Evolutionary conservation across 2,888 invertebrate genomes (phyloP).

Genomic region (Pristionchus exspectatus): DNA sequence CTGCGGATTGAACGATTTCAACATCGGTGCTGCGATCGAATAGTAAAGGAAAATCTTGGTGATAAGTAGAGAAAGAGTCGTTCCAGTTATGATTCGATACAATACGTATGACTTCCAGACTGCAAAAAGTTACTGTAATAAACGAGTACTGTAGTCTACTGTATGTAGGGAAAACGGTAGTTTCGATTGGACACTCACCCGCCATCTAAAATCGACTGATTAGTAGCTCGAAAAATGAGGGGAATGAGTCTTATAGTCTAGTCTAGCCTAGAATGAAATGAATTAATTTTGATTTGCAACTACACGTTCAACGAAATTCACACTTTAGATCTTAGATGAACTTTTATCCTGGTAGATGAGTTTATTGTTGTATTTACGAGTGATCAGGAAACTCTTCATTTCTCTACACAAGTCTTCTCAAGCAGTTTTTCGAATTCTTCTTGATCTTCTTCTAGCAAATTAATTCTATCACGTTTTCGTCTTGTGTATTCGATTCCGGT

Average conservation of each 20-base stretch:
- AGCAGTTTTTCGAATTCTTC: neutral
- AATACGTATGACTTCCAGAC: neutral
- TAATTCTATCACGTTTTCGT: neutral
- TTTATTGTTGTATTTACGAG: neutral
- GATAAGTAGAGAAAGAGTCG: neutral
- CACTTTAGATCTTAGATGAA: neutral
- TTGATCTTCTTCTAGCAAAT: neutral
- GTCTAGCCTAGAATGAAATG: too few species aligned
- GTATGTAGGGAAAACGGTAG: neutral
- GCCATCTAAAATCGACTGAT: neutral
- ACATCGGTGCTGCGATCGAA: neutral
- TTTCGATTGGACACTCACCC: neutral
- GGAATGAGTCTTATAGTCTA: neutral
- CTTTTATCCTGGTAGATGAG: neutral
- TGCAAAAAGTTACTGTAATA: neutral
- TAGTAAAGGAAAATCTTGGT: neutral
- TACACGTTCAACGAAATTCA: too few species aligned
- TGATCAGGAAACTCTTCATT: neutral
- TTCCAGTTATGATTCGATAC: neutral
- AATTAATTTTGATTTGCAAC: too few species aligned
- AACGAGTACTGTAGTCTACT: too few species aligned
- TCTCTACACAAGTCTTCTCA: conserved; percentile 9
- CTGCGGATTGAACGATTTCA: neutral
- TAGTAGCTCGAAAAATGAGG: neutral
- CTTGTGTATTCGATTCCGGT: neutral